These are phyloP conservation scores for Stenchaetothrips biformis DNA, from an alignment of 2,888 invertebrate genomes.

Conservation along the genomic window DNA sequence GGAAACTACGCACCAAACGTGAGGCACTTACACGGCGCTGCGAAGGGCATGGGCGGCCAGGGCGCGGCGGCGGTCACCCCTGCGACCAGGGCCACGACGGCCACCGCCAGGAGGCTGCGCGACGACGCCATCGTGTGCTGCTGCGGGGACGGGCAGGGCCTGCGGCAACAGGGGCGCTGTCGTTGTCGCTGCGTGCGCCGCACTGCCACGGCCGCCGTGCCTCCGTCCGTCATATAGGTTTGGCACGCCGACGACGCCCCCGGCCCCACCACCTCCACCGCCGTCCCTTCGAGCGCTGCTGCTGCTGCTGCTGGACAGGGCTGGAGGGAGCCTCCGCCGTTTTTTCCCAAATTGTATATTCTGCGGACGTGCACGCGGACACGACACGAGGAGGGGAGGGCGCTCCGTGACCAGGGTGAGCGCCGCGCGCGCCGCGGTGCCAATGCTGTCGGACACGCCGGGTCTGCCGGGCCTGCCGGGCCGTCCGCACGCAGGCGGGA, in stretches of 20 bases:
- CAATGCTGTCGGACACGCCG: no score
- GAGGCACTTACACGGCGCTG: neutral
- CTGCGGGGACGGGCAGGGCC: neutral
- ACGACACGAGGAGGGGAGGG: no score
- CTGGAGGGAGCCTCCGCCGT: neutral
- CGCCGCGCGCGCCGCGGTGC: no score
- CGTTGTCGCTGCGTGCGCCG: neutral
- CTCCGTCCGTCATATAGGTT: neutral
- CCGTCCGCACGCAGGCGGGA: no score
- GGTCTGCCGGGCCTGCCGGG: no score
- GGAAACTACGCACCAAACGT: no score
- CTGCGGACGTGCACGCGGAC: neutral
- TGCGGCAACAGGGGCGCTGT: neutral
- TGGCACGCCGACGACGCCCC: neutral
- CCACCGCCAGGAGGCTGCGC: neutral
- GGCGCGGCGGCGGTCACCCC: neutral
- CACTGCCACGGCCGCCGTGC: neutral
- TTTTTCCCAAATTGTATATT: constrained; percentile 13
- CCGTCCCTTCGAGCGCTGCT: neutral
- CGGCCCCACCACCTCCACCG: neutral
- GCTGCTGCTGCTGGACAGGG: neutral
- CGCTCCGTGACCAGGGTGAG: no score
- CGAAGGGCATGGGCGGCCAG: neutral
- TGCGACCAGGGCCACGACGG: neutral
- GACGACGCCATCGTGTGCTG: neutral